These are phyloP conservation scores for Drosophila macrospina DNA, from an alignment of 2,888 invertebrate genomes.

Conservation along the genomic window DNA sequence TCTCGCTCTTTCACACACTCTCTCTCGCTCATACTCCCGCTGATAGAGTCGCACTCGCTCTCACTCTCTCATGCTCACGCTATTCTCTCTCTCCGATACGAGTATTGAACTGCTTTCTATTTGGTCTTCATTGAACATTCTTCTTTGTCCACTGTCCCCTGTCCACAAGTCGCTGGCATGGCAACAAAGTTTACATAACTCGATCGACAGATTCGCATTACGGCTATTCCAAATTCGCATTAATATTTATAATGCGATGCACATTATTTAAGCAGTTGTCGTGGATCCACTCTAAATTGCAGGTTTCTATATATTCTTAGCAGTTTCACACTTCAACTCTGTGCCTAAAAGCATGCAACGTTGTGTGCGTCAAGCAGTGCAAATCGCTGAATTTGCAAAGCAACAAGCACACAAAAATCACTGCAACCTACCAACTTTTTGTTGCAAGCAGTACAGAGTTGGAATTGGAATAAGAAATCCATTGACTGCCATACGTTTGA, in stretches of 20 bases:
- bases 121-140: conserved; percentile 49
- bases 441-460: too few relatives aligned
- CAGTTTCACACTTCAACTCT: conserved; percentile 6
- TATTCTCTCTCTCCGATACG: conserved; percentile 13
- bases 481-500: too few relatives aligned
- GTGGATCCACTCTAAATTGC: not conserved
- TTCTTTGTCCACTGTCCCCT: conserved; percentile 16
- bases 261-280: not conserved
- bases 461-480: too few relatives aligned
- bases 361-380: conserved; percentile 45
- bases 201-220: conserved; percentile 3
- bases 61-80: conserved; percentile 9
- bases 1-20: too few relatives aligned
- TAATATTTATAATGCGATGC: not conserved
- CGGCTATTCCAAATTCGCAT: conserved; percentile 6
- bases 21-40: conserved; percentile 7
- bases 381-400: conserved; percentile 1
- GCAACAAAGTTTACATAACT: conserved; percentile 48
- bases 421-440: not conserved
- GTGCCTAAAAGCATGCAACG: conserved; percentile 64
- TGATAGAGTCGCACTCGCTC: conserved; percentile 1
- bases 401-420: not conserved
- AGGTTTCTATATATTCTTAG: not conserved
- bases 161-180: not conserved
- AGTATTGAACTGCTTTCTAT: conserved; percentile 65